A percentile compares a stretch with the other conserved stretches of the same genome.
Evolutionary conservation across 2,888 invertebrate species (phyloP).

Genomic region (Cordilura impudica): DNA sequence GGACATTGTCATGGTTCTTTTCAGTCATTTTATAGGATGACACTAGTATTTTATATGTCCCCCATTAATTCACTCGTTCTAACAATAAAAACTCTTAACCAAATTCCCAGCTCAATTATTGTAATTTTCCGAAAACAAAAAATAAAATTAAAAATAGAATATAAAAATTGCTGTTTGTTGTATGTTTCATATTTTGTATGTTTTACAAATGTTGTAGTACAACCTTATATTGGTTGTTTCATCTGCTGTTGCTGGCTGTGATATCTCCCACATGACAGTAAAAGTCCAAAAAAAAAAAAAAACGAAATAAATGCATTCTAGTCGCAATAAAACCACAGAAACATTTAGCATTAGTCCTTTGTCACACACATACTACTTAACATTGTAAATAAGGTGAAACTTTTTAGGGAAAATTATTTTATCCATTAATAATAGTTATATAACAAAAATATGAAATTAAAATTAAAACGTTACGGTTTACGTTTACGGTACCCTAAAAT

Average conservation of each 20-base stretch:
- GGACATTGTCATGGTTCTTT: slow-evolving; percentile 20
- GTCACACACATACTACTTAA: too few relatives aligned
- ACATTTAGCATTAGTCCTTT: slow-evolving; percentile 14
- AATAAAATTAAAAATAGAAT: neutral
- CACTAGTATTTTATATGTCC: slow-evolving; percentile 27
- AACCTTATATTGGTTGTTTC: neutral
- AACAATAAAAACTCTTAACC: slow-evolving; percentile 28
- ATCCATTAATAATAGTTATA: too few relatives aligned
- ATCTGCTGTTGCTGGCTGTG: slow-evolving; percentile 34
- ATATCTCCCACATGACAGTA: slow-evolving; percentile 46
- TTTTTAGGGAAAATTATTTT: too few relatives aligned
- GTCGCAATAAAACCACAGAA: slow-evolving; percentile 7
- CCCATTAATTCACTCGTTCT: slow-evolving; percentile 33
- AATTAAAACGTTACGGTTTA: too few relatives aligned
- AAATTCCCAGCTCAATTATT: slow-evolving; percentile 57
- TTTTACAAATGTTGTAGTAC: neutral
- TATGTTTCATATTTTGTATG: slow-evolving; percentile 2
- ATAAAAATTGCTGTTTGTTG: neutral
- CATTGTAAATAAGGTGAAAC: too few relatives aligned
- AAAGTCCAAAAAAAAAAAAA: neutral
- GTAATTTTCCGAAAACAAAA: slow-evolving; percentile 28
- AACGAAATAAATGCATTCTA: neutral
- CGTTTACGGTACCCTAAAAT: too few relatives aligned
- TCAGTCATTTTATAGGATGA: neutral
- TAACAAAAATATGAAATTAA: too few relatives aligned